Conservation (phyloP, 23 tunicate genomes). For the Botrylloides violaceus region DNA sequence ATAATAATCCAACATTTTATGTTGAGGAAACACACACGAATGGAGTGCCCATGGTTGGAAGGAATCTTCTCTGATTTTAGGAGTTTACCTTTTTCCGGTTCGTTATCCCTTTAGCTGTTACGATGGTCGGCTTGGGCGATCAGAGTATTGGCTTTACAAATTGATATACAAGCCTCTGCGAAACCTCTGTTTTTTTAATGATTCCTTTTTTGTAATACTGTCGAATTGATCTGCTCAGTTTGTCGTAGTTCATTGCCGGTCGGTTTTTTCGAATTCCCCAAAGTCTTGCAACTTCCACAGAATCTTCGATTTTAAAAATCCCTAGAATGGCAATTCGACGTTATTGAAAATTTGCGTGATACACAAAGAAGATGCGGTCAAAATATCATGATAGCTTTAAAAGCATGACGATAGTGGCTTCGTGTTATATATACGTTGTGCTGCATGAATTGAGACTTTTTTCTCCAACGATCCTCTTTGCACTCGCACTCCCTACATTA, state of each 20-base stretch:
- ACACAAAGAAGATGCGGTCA: too few species aligned
- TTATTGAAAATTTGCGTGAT: too few species aligned
- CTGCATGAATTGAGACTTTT: too few species aligned
- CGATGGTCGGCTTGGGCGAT: neutral
- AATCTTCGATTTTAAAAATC: conserved; percentile 95
- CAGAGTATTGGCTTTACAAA: conserved; percentile 63
- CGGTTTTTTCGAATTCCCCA: conserved; percentile 65
- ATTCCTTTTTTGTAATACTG: conserved; percentile 63
- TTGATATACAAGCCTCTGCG: conserved; percentile 81
- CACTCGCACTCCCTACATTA: too few species aligned
- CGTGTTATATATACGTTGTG: too few species aligned
- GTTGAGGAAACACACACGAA: too few species aligned
- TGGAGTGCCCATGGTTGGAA: neutral
- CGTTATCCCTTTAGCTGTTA: neutral
- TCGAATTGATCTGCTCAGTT: conserved; percentile 51
- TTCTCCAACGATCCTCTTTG: too few species aligned
- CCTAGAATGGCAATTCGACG: conserved; percentile 30
- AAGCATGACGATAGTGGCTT: too few species aligned
- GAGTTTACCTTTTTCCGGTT: neutral
- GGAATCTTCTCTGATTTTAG: neutral
- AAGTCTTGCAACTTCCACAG: conserved; percentile 60
- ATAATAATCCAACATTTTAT: too few species aligned
- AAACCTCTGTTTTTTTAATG: conserved; percentile 36
- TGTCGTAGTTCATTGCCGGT: conserved; percentile 63
- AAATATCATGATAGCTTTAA: too few species aligned